Conservation (phyloP, 2,797 vertebrate species). For the Gorsachius magnificus region DNA sequence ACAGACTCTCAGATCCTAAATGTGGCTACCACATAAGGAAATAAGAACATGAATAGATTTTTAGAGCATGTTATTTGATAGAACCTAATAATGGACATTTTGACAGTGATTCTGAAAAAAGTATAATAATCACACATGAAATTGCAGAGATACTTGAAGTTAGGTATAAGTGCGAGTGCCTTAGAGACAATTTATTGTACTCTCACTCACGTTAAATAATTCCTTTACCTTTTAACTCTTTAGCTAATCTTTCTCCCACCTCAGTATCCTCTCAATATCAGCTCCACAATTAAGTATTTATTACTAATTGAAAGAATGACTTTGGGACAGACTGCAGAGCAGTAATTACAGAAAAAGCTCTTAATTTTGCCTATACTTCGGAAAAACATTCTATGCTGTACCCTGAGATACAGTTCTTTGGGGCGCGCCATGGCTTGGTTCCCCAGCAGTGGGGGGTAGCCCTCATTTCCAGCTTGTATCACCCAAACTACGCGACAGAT, state of each 20-base stretch:
- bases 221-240: background rate
- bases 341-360: background rate
- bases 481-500: background rate
- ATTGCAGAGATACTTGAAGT: background rate
- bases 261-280: background rate
- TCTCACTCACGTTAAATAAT: background rate
- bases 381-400: background rate
- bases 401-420: background rate
- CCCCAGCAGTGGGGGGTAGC: background rate
- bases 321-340: background rate
- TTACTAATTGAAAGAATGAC: background rate
- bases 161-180: background rate
- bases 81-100: background rate
- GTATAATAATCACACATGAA: background rate
- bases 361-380: background rate
- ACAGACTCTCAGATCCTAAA: background rate
- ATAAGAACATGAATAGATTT: background rate
- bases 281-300: background rate
- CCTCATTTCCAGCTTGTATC: background rate
- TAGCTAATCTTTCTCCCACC: background rate
- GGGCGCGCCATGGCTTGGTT: too few species aligned
- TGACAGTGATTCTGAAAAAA: background rate
- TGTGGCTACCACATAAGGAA: background rate
- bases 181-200: background rate
- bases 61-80: background rate